Base-by-base conservation (phyloP, 1,140 invertebrate species). In the Trinorchestia longiramus region DNA sequence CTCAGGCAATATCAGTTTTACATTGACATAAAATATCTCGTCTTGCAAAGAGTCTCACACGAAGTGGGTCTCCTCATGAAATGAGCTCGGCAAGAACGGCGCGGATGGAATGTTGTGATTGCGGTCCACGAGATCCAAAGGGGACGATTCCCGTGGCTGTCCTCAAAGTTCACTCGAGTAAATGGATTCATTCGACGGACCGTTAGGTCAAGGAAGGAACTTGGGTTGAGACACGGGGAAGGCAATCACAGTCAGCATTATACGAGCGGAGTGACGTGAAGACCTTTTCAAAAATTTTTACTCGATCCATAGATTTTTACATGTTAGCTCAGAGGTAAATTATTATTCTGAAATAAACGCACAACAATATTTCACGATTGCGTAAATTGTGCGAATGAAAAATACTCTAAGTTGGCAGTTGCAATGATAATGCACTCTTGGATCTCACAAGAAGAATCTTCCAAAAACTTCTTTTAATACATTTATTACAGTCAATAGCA, bases 1-100 rank as follows among this genome's bases (percentile, higher is more conserved):
- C 88, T 90, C 41, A 90, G 88, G 88, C 88, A 90, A 43, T 43
- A 90, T 90, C 88, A 90, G 88, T 90, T 90, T 90, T 90, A 90
- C 43, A 90, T 90, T 15, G 88, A 11, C 43, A 90, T 90, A 90
- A 90, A 90, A 90, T 43, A 90, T 90, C 88, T 41, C n/a, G 88
- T 90, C 88, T 15, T 90, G 88, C 88, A 90, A n/a, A 15, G 43
- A 90, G 88, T 43, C 88, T 8, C 88, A 43, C 88, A 90, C 88
- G 41, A 43, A 90, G 43, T 42, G 23, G 62, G 62, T 77, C 62
- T 77, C 62, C 62, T 42, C 88, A 90, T 42, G 88, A 42, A 90
- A 90, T 43, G 88, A 43, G 41, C 4, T 43, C 41, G 0, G 88
- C 41, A 41, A 90, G 88, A 43, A 36, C n/a, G 88, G 41, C 8